Evolutionary conservation across 2,113 vertebrate species (phyloP).

Genomic region (Bothrops jararaca): DNA sequence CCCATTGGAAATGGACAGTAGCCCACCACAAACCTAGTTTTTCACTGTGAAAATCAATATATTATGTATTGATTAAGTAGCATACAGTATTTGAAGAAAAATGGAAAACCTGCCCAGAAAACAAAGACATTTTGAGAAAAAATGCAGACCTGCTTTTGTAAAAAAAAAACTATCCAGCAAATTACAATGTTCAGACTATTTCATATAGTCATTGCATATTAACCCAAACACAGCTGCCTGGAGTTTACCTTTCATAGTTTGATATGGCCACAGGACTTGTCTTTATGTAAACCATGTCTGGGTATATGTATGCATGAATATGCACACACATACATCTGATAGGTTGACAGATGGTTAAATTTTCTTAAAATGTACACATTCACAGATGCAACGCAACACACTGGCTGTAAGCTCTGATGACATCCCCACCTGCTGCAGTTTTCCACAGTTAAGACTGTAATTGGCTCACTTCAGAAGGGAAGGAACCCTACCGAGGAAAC

Average conservation of each 20-base stretch:
- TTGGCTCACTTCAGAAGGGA: neutral
- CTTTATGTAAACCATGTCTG: neutral
- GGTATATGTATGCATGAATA: neutral
- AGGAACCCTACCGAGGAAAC: neutral
- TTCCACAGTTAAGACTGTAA: neutral
- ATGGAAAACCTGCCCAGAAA: neutral
- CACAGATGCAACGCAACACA: neutral
- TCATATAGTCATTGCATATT: neutral
- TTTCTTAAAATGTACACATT: neutral
- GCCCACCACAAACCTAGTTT: neutral
- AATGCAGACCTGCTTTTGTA: neutral
- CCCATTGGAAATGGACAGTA: neutral
- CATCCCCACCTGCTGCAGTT: neutral
- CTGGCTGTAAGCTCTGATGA: neutral
- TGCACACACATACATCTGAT: neutral
- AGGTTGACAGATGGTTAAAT: slow-evolving; percentile 19
- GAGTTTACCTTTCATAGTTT: neutral
- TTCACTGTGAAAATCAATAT: neutral
- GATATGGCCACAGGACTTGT: slow-evolving; percentile 6
- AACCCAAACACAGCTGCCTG: neutral
- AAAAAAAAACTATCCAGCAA: neutral
- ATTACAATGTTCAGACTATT: slow-evolving; percentile 12
- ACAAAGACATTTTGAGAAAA: neutral
- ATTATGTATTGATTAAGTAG: neutral
- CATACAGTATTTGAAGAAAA: neutral